Base-by-base conservation (phyloP, 2,113 vertebrate genomes). In the Nothocercus nigrocapillus region DNA sequence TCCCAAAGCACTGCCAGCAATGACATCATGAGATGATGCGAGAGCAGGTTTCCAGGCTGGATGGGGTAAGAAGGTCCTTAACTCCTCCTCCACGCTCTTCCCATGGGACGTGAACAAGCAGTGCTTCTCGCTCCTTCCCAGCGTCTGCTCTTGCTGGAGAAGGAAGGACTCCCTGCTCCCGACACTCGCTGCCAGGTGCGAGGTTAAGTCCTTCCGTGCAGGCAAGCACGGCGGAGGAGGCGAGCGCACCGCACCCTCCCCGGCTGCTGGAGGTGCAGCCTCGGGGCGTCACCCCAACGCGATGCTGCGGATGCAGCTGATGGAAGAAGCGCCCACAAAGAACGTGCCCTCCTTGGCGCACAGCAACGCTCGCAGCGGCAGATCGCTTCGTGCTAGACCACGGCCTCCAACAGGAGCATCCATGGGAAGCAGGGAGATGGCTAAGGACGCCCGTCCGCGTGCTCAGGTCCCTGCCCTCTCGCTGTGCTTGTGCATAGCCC, bases 371-470 rank as follows among this genome's bases (percentile, higher is more conserved):
- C 27, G 30, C 28, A 32, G 25, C 1, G 17, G 56, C 21, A 34
- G 22, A 24, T 10, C 2, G 0, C 40, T 45, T 19, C 4, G 27
- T 5, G 62, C 44, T 59, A 27, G 4, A 8, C 47, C 63, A 2
- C 1, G 6, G 5, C 18, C 63, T 1, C 49, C 14, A 63, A 32
- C 1, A 0, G 34, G 21, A 1, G 14, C 7, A 28, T 30, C 22
- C 42, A 4, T 11, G 13, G 1, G 13, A 24, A 58, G 12, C 3
- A 7, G 22, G 36, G 34, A 11, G 11, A 24, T 6, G 2, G 1
- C 59, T n/a, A n/a, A 11, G 24, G 38, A 0, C 0, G 22, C 9
- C 47, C 2, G 0, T 16, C 30, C 56, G 80, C 74, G 17, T 7
- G 34, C 4, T 1, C 4, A 11, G 3, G 28, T 24, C 28, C 38